Evolutionary conservation across 2,888 invertebrate genomes (phyloP), one percentile per base, ranked within the genome.

Genomic region (Smittia sp.): DNA sequence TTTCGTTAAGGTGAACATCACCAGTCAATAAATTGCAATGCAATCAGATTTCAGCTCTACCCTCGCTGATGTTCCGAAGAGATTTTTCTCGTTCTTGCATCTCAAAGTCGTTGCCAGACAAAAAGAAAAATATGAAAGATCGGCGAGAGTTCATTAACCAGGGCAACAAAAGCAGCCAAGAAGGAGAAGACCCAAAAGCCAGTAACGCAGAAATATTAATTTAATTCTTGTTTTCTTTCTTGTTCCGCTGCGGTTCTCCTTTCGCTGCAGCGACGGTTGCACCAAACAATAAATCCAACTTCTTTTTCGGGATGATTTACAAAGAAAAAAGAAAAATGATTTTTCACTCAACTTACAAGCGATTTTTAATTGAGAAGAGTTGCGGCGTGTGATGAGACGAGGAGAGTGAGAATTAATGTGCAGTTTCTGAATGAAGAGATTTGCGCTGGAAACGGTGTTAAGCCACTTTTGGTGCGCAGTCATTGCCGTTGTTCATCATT

Each of bases 71-170:
- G 18, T 22, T 46, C 46, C n/a, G 13, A 58, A 58, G 22, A 18
- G 20, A 15, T 58, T 13, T 7, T 58, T 18, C 24, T 58, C 58
- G 24, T 58, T 18, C 4, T 46, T 46, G 3, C 52, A 11, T 18
- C 18, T 13, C 18, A 15, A 46, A 46, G 18, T 4, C 52, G n/a
- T 32, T 32, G 15, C 46, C 39, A 58, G 22, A 58, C 58, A 20
- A 58, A 58, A 20, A 58, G 22, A 46, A 15, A 46, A 7, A 39
- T 9, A 46, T 46, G 13, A 15, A 66, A 66, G 58, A 58, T 58
- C 58, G n/a, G 32, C 15, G 25, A 18, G 54, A 69, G 69, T 69
- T 69, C 69, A 69, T 69, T 69, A 69, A 69, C 69, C 69, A 69
- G 69, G 52, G 24, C 69, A 69, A 54, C 41, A 25, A 38, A 25